These are phyloP conservation scores for Lasioglossum marginatum DNA, from an alignment of 2,888 invertebrate species.

Conservation along the genomic window DNA sequence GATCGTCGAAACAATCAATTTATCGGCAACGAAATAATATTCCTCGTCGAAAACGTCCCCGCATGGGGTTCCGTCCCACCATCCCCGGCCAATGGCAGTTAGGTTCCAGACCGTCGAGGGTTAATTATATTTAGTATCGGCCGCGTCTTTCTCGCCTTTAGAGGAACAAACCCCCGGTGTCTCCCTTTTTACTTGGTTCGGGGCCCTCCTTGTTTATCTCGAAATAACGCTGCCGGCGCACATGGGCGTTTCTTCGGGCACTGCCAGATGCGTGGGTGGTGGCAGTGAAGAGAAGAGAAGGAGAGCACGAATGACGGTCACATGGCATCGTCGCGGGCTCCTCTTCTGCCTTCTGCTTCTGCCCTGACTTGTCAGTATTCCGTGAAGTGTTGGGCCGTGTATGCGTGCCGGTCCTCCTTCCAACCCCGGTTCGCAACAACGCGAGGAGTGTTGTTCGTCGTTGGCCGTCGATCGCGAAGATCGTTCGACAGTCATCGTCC, in stretches of 20 bases:
- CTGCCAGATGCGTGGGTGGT: slow-evolving; percentile 79
- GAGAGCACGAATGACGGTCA: slow-evolving; percentile 74
- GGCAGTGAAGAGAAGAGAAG: slow-evolving; percentile 74
- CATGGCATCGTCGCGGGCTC: slow-evolving; percentile 75
- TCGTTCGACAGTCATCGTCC: not conserved
- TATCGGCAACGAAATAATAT: not conserved
- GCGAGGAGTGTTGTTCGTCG: slow-evolving; percentile 6
- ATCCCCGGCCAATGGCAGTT: not conserved
- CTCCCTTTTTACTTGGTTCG: slow-evolving; percentile 26
- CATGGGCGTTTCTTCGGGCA: slow-evolving; percentile 72
- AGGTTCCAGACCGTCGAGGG: not conserved
- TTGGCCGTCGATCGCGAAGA: not conserved
- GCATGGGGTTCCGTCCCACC: not conserved
- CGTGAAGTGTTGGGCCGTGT: slow-evolving; percentile 75
- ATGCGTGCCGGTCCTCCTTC: slow-evolving; percentile 46
- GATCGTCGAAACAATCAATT: not conserved
- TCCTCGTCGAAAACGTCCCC: not conserved
- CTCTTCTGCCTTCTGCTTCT: slow-evolving; percentile 76
- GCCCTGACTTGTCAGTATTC: slow-evolving; percentile 80
- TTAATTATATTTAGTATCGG: slow-evolving; percentile 47
- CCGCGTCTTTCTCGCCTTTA: slow-evolving; percentile 30
- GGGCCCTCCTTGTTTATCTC: slow-evolving; percentile 66
- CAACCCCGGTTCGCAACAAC: slow-evolving; percentile 50
- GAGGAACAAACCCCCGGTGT: slow-evolving; percentile 42
- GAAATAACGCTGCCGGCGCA: slow-evolving; percentile 68